Conservation (phyloP, 2,113 vertebrate species). For the Ginglymostoma cirratum region DNA sequence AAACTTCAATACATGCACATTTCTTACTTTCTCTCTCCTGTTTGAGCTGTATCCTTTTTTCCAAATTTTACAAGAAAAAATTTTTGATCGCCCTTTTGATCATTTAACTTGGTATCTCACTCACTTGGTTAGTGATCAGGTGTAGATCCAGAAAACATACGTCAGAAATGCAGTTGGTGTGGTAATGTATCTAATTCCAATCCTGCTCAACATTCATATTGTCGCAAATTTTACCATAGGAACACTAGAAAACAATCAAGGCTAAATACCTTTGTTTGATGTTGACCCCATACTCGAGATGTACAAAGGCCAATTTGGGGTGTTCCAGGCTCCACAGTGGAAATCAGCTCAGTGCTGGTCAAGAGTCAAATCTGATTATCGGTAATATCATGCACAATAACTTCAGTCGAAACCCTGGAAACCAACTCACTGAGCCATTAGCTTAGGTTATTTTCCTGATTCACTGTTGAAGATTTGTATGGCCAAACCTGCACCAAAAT, state of each 20-base stretch:
- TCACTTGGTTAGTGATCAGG: not conserved
- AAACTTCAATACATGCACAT: too few relatives aligned
- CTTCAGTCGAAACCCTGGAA: not conserved
- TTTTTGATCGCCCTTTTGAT: not conserved
- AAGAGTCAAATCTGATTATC: not conserved
- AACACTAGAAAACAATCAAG: not conserved
- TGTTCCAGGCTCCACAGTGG: not conserved
- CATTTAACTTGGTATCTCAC: not conserved
- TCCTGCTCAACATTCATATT: too few relatives aligned
- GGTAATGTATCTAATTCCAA: not conserved
- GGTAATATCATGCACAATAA: not conserved
- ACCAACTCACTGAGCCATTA: not conserved
- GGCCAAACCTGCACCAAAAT: not conserved
- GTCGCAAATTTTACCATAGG: not conserved
- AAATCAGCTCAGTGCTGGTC: not conserved
- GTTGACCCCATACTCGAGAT: not conserved
- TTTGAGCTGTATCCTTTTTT: not conserved
- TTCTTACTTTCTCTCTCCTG: too few relatives aligned
- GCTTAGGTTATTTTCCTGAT: not conserved
- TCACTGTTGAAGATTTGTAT: too few relatives aligned
- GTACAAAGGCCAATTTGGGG: not conserved
- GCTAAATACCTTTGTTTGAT: not conserved
- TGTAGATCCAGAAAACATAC: not conserved
- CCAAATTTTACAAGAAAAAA: not conserved
- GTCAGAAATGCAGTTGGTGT: not conserved